Base-by-base conservation (phyloP, 1,140 invertebrate genomes). In the Aphaenogaster ashmeadi region DNA sequence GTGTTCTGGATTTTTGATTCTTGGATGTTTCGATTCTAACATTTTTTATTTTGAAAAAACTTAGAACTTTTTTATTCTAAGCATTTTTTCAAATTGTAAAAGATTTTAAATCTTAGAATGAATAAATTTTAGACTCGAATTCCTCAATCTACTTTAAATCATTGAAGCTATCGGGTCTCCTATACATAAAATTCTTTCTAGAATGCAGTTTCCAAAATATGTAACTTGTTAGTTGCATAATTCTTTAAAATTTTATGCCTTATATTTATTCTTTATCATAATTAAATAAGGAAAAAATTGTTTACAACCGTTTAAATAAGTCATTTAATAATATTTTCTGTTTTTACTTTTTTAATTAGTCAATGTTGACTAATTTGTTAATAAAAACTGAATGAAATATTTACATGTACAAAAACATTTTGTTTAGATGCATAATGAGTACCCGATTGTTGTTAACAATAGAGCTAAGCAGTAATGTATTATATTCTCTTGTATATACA, bases 401-500 rank as follows among this genome's bases (percentile, higher is more conserved):
- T 58, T 86, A 79, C 15, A 78, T 88, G 54, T 91, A 91, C 21
- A 52, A 90, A 62, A 88, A 54, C 50, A 90, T 21, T 56, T 36
- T 56, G 54, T 79, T 79, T 72, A 86, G 21, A 13, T 56, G 36
- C 79, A 62, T 83, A 71, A 60, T 80, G 66, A 90, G 38, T 86
- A 90, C 27, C 67, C 54, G 18, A 79, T 64, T 50, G 52, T 90
- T 90, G 60, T 89, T 84, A 87, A 85, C 11, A 52, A 88, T 87
- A 85, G n/a, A 87, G 38, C 38, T 87, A 79, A 75, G 74, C 67
- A 87, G 38, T 27, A 79, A 58, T 89, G 85, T 75, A 36, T 90
- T 85, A 88, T 88, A 88, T 90, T 83, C 58, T 85, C 60, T 88
- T 87, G 62, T 87, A 64, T 87, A 89, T 84, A 87, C 67, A 89